These are phyloP conservation scores for Chlorodrepanis virens DNA, from an alignment of 2,113 vertebrate species.

Conservation along the genomic window DNA sequence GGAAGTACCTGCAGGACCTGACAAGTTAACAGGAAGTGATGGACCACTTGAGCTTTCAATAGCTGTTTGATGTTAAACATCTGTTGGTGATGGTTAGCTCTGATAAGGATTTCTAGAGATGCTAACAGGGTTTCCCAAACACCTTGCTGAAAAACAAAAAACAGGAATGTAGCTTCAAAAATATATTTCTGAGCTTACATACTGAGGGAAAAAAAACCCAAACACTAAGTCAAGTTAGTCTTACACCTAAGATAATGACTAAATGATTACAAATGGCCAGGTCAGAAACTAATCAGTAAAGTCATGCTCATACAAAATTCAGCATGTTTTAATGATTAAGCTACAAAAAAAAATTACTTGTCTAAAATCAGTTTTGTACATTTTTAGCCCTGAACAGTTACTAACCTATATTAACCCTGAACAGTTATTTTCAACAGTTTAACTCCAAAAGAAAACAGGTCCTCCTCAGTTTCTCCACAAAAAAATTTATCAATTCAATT, in stretches of 20 bases:
- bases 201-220: neutral
- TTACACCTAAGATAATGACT: neutral
- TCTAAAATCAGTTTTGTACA: neutral
- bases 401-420: neutral
- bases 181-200: neutral
- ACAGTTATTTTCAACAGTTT: neutral
- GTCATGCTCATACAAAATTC: neutral
- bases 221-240: neutral
- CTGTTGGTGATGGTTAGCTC: conserved; percentile 90
- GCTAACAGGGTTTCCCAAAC: conserved; percentile 91
- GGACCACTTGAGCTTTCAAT: conserved; percentile 87
- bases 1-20: conserved; percentile 91
- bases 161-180: neutral
- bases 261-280: neutral
- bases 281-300: neutral
- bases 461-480: neutral
- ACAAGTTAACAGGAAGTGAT: conserved; percentile 91
- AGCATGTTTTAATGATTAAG: neutral
- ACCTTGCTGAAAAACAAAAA: conserved; percentile 76
- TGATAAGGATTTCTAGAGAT: conserved; percentile 89
- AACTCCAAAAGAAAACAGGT: neutral
- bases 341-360: neutral
- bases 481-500: neutral
- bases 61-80: conserved; percentile 93
- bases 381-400: neutral